These are phyloP conservation scores for Lindbergichthys nudifrons DNA, from an alignment of 2,797 vertebrate genomes.

Conservation along the genomic window DNA sequence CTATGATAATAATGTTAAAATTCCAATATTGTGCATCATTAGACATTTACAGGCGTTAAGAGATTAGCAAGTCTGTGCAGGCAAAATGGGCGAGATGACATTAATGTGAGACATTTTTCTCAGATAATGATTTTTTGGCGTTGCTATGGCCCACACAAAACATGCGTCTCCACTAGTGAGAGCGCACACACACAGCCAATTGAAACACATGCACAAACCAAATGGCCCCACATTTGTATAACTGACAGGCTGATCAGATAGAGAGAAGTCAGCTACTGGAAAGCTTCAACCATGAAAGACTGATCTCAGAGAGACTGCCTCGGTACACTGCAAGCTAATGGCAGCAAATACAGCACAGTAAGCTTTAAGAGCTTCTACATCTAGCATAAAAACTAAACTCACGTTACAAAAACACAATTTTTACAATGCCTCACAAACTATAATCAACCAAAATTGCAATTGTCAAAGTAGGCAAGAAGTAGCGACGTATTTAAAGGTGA, in stretches of 20 bases:
- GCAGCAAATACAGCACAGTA: conserved; percentile 21
- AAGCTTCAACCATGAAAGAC: conserved; percentile 29
- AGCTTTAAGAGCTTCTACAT: conserved; percentile 13
- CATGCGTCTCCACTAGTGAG: conserved; percentile 34
- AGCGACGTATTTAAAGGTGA: neutral
- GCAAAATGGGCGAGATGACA: conserved; percentile 38
- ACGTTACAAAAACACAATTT: neutral
- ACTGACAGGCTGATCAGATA: too few relatives aligned
- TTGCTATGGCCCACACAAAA: conserved; percentile 32
- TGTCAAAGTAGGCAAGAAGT: conserved; percentile 9
- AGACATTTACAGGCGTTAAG: conserved; percentile 19
- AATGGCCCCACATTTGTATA: conserved; percentile 42
- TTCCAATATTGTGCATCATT: neutral
- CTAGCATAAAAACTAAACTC: neutral
- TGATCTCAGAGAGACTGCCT: conserved; percentile 56
- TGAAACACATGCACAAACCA: conserved; percentile 34
- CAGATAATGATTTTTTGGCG: conserved; percentile 40
- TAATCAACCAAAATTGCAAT: neutral
- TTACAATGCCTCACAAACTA: neutral
- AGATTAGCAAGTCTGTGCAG: conserved; percentile 20
- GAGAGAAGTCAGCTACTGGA: conserved; percentile 22
- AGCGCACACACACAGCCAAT: neutral
- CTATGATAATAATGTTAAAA: conserved; percentile 11
- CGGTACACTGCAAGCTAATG: conserved; percentile 18
- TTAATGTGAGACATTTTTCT: conserved; percentile 60